These are phyloP conservation scores for Choristoneura rosaceana DNA, from an alignment of 2,888 invertebrate species.

Conservation along the genomic window DNA sequence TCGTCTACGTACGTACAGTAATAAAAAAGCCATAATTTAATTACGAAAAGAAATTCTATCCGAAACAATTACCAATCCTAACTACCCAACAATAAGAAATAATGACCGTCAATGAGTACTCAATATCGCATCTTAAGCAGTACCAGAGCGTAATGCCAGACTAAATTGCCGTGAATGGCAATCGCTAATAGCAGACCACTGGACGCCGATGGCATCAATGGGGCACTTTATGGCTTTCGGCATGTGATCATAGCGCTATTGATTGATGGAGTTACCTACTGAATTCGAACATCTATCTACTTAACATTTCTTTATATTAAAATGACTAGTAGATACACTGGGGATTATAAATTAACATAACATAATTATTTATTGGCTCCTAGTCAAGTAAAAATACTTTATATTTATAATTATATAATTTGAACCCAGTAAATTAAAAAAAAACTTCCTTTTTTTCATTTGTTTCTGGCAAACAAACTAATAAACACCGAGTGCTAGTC, in stretches of 20 bases:
- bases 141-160: constrained; percentile 30
- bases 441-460: too few relatives aligned
- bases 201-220: constrained; percentile 1
- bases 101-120: not conserved
- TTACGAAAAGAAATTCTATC: not conserved
- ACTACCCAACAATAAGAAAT: not conserved
- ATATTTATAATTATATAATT: too few relatives aligned
- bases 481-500: too few relatives aligned
- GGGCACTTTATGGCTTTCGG: constrained; percentile 15
- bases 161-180: constrained; percentile 34
- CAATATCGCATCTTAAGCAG: constrained; percentile 17
- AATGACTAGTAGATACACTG: not conserved
- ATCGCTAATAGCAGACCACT: constrained; percentile 30
- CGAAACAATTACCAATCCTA: not conserved
- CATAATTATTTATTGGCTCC: too few relatives aligned
- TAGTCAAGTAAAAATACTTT: too few relatives aligned
- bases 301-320: not conserved
- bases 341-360: too few relatives aligned
- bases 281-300: not conserved
- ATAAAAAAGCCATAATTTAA: too few relatives aligned
- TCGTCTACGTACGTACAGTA: too few relatives aligned
- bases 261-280: not conserved
- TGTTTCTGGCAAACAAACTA: too few relatives aligned
- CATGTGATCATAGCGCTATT: constrained; percentile 4
- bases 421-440: too few relatives aligned